Conservation (phyloP, 2,113 vertebrate genomes). For the human region GRCh38 chr11:84253501-84254000, state of each 20-base stretch:
- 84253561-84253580: not conserved
- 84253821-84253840: not conserved
- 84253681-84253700: not conserved
- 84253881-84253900: not conserved
- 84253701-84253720: not conserved
- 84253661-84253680: not conserved
- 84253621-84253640: not conserved
- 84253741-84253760: not conserved
- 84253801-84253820: not conserved
- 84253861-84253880: not conserved
- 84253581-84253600: not conserved
- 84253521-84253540: not conserved
- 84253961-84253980: not conserved
- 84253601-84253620: not conserved
- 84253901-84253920: not conserved
- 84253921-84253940: not conserved
- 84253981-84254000: not conserved
- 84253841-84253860: not conserved
- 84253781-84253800: conserved; percentile 11
- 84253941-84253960: not conserved
- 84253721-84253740: not conserved
- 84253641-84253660: not conserved
- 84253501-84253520: not conserved
- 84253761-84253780: conserved; percentile 11
- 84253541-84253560: not conserved